These are phyloP conservation scores for Parazoanthus swiftii DNA, from an alignment of 92 coral and sea anemone genomes.

Conservation along the genomic window DNA sequence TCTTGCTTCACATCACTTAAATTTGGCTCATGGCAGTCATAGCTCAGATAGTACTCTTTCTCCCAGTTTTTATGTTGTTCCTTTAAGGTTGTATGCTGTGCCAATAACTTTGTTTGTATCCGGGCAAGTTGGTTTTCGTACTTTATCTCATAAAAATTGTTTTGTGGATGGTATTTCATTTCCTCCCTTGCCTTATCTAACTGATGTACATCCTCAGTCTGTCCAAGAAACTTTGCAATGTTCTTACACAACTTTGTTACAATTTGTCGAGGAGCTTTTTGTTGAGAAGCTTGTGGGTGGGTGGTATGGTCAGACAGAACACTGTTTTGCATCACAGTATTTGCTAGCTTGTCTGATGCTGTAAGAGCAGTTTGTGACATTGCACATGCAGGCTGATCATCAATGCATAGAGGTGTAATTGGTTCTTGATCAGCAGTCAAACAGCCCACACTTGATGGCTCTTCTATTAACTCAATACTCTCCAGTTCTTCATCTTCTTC, in stretches of 20 bases:
- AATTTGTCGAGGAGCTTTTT: neutral
- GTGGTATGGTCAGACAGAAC: neutral
- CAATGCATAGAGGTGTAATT: neutral
- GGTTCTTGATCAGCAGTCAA: neutral
- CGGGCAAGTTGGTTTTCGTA: slow-evolving; percentile 27
- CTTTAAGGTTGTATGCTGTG: slow-evolving; percentile 38
- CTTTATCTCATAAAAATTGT: slow-evolving; percentile 13
- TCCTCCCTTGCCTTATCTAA: slow-evolving; percentile 34
- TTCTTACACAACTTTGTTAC: slow-evolving; percentile 35
- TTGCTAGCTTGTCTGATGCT: neutral
- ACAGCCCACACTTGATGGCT: slow-evolving; percentile 10
- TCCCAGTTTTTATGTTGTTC: slow-evolving; percentile 46
- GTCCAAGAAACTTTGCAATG: slow-evolving; percentile 16
- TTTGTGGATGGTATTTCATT: slow-evolving; percentile 42
- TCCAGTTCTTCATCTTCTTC: slow-evolving; percentile 9
- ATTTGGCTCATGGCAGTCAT: slow-evolving; percentile 41
- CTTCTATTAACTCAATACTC: slow-evolving; percentile 17
- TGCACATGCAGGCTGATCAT: neutral
- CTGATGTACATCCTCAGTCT: slow-evolving; percentile 20
- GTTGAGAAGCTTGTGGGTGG: neutral
- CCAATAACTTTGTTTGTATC: slow-evolving; percentile 36
- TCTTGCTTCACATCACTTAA: slow-evolving; percentile 34
- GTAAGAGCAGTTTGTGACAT: neutral
- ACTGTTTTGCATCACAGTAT: slow-evolving; percentile 13
- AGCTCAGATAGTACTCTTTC: slow-evolving; percentile 32